A percentile compares a stretch with the other conserved stretches of the same genome.
These are phyloP conservation scores for Origma solitaria DNA, from an alignment of 2,113 vertebrate species.

Conservation along the genomic window DNA sequence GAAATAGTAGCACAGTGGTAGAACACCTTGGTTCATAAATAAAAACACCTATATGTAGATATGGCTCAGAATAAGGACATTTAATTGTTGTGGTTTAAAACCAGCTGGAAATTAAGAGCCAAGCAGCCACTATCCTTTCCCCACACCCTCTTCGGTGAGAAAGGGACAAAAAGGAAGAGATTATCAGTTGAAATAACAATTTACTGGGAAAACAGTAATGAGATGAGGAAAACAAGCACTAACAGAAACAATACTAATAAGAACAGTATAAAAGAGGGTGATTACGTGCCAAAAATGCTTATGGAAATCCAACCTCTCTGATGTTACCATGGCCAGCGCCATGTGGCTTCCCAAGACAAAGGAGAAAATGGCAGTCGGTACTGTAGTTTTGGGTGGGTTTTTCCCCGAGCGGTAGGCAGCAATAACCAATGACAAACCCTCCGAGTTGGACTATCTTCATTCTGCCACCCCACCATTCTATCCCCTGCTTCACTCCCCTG, in stretches of 20 bases:
- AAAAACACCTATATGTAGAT: background rate
- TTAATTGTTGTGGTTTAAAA: background rate
- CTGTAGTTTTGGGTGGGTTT: background rate
- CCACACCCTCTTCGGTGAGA: background rate
- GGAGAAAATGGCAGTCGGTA: background rate
- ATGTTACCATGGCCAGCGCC: background rate
- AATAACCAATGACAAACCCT: background rate
- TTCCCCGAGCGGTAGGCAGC: fast-evolving
- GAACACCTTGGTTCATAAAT: background rate
- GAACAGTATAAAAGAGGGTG: background rate
- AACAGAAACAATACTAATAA: background rate
- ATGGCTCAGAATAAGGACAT: background rate
- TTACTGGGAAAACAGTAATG: background rate
- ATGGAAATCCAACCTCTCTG: background rate
- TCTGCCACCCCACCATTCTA: background rate
- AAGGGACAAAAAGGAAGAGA: background rate
- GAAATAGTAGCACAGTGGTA: background rate
- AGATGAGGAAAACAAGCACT: background rate
- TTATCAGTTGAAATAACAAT: background rate
- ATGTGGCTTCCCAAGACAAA: fast-evolving
- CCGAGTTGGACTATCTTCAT: background rate
- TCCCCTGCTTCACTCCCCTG: background rate
- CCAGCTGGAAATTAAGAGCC: background rate
- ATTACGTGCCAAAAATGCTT: background rate
- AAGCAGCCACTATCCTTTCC: background rate